Evolutionary conservation across 2,113 vertebrate species (phyloP), one percentile per base, ranked within the genome.

Genomic region (Anolis sagrei): DNA sequence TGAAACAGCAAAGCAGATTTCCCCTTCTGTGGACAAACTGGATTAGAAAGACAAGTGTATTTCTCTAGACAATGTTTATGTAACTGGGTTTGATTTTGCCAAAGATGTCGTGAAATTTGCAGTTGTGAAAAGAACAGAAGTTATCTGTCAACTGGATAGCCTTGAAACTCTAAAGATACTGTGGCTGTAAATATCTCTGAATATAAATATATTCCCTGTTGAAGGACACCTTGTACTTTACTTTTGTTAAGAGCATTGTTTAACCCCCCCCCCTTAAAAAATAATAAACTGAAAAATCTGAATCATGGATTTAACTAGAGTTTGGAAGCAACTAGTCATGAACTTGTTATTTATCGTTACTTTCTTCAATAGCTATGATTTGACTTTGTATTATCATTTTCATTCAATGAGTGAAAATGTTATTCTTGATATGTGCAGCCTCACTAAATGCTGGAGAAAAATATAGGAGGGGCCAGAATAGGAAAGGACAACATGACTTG

Each of bases 41-140:
- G 29, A 51, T 27, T 32, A 54, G 68, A 70, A 72, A 74, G 51
- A 61, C 51, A 74, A 72, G 13, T 39, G n/a, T n/a, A 70, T 51
- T n/a, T 34, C 51, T 61, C 49, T 61, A 82, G 58, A 73, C 23
- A 82, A 23, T 69, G 23, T 82, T n/a, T 34, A 29, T 73, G 27
- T 82, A 73, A 83, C n/a, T 62, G 25, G 81, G 58, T 11, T 68
- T 64, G 72, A 29, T 61, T 73, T 62, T 74, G 51, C 51, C 36
- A 74, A 74, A 74, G 69, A 62, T 39, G 51, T 14, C 2, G 61
- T 19, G 61, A 62, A 25, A 62, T 62, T 14, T 62, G 23, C 16
- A 58, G 51, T 36, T 62, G 54, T 78, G 76, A n/a, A 62, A 36
- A 36, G 18, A 62, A 11, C 32, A 10, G 8, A 4, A 5, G 25